These are phyloP conservation scores for Epizoanthus ramosus DNA, from an alignment of 92 coral and sea anemone species.

Conservation along the genomic window DNA sequence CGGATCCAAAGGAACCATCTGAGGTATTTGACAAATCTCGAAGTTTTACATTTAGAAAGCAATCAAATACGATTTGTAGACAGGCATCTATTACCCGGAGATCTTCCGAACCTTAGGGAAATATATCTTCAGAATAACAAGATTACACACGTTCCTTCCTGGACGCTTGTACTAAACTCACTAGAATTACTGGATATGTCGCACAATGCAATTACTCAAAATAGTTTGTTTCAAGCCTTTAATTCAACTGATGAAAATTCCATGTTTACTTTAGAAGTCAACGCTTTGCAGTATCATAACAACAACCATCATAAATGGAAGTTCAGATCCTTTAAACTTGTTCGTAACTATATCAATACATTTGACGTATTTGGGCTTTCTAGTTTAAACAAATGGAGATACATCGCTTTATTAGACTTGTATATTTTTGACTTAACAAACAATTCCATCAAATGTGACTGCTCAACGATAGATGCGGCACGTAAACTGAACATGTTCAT, in stretches of 20 bases:
- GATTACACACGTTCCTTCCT: neutral
- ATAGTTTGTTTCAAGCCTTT: neutral
- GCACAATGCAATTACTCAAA: neutral
- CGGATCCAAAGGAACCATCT: neutral
- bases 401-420: neutral
- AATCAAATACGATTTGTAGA: neutral
- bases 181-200: neutral
- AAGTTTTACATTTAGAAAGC: neutral
- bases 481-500: neutral
- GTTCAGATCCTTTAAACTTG: neutral
- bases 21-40: neutral
- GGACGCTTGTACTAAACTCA: neutral
- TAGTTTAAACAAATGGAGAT: neutral
- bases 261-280: neutral
- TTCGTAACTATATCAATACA: neutral
- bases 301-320: neutral
- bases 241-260: neutral
- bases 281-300: neutral
- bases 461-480: neutral
- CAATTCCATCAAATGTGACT: conserved; percentile 26
- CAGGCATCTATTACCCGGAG: neutral
- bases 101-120: neutral
- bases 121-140: neutral
- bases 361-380: neutral
- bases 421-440: neutral